phyloP scores from a whole-genome alignment of 2,797 vertebrate genomes.

The Urocyon cinereoargenteus region DNA sequence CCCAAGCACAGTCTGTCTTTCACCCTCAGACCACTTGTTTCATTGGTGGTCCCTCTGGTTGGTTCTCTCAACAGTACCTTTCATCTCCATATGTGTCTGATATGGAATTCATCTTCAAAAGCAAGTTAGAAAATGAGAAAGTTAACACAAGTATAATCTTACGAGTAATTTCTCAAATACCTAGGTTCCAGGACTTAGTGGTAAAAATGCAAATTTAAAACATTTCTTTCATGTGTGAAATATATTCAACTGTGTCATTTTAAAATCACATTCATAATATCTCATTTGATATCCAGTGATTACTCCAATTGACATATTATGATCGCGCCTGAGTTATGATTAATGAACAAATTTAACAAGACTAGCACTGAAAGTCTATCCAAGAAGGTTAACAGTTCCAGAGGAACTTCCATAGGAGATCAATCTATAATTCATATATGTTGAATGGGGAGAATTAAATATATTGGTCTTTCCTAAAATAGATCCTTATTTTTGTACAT shows the following conservation, averaged over 20 bases:
- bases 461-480: not conserved
- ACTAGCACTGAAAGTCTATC: not conserved
- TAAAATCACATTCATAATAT: conserved; percentile 63
- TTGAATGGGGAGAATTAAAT: not conserved
- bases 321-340: not conserved
- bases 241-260: not conserved
- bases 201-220: conserved; percentile 69
- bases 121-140: conserved; percentile 43
- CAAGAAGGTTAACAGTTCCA: conserved; percentile 60
- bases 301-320: conserved; percentile 64
- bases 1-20: too few relatives aligned
- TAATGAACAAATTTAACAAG: conserved; percentile 66
- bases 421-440: not conserved
- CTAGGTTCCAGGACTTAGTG: not conserved
- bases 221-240: conserved; percentile 46
- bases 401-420: not conserved
- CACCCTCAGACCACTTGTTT: not conserved
- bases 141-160: conserved; percentile 14
- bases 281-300: conserved; percentile 30
- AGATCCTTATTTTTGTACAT: not conserved
- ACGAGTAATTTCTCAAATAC: conserved; percentile 42
- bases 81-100: not conserved
- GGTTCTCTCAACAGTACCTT: not conserved
- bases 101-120: conserved; percentile 13
- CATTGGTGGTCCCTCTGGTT: not conserved